Percentiles rank a stretch among this genome's conserved stretches.
These are phyloP conservation scores for Dione vanillae DNA, from an alignment of 2,888 invertebrate genomes.

Conservation along the genomic window DNA sequence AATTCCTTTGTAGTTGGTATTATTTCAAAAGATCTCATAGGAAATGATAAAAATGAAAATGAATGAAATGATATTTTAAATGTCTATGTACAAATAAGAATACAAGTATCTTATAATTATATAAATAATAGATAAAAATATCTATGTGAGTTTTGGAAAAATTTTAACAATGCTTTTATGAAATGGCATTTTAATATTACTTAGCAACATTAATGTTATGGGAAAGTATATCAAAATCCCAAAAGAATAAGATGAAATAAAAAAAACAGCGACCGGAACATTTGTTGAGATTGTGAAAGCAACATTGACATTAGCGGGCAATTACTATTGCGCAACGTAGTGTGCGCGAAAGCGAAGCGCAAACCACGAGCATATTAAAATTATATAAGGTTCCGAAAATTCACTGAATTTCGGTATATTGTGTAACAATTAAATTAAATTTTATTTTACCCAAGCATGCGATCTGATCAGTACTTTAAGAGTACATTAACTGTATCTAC, in stretches of 20 bases:
- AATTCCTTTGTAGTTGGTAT: neutral
- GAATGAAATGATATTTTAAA: too few relatives aligned
- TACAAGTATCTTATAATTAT: neutral
- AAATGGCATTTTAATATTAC: neutral
- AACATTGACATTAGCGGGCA: slow-evolving; percentile 79
- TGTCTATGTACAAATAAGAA: neutral
- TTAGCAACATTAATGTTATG: slow-evolving; percentile 45
- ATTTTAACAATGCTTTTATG: too few relatives aligned
- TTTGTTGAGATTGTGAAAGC: slow-evolving; percentile 72
- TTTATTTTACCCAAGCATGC: too few relatives aligned
- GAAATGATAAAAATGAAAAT: neutral
- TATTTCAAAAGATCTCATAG: neutral
- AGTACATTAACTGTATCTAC: too few relatives aligned
- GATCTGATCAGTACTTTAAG: too few relatives aligned
- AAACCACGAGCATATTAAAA: slow-evolving; percentile 69
- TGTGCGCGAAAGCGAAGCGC: slow-evolving; percentile 70
- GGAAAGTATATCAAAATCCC: slow-evolving; percentile 61
- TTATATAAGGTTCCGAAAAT: slow-evolving; percentile 63
- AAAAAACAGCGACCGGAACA: slow-evolving; percentile 65
- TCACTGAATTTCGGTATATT: neutral
- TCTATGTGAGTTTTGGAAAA: too few relatives aligned
- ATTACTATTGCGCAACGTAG: slow-evolving; percentile 73
- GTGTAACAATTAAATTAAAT: neutral
- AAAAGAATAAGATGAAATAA: slow-evolving; percentile 62
- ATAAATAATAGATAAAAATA: too few relatives aligned